phyloP scores from a whole-genome alignment of 2,113 vertebrate genomes.

The Jaculus jaculus region DNA sequence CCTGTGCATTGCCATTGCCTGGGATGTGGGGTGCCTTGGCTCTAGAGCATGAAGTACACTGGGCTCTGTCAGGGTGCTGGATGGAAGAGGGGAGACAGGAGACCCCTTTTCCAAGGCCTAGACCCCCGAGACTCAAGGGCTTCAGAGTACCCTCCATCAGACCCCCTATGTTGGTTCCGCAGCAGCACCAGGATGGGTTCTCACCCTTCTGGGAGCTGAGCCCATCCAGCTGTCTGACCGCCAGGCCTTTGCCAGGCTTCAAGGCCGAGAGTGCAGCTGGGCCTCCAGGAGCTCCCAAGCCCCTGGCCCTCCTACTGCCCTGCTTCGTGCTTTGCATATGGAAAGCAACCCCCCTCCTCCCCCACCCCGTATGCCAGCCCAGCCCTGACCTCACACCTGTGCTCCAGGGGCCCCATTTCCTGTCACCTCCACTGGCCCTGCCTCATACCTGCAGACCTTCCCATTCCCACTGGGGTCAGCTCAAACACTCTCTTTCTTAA shows the following conservation, averaged over 20 bases:
- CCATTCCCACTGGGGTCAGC: too few species aligned
- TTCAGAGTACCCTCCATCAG: neutral
- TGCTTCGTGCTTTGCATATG: neutral
- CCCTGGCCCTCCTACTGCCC: neutral
- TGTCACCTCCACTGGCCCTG: neutral
- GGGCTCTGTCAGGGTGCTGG: too few species aligned
- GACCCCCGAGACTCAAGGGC: neutral
- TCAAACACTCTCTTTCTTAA: neutral
- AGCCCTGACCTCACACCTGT: neutral
- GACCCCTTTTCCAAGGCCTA: too few species aligned
- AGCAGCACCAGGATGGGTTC: neutral
- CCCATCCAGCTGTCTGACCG: constrained; percentile 29
- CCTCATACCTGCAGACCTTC: too few species aligned
- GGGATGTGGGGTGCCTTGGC: too few species aligned
- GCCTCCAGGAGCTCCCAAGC: neutral
- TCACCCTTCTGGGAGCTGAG: neutral
- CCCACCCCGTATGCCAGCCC: too few species aligned
- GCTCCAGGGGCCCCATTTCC: neutral
- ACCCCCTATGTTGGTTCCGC: neutral
- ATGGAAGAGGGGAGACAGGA: too few species aligned
- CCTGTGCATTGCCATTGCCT: too few species aligned
- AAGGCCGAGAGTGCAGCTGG: constrained; percentile 29
- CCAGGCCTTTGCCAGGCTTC: neutral
- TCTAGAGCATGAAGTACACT: fast-evolving
- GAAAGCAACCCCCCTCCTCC: neutral